Base-by-base conservation (phyloP, 2,113 vertebrate genomes). In the Corythaeola cristata region DNA sequence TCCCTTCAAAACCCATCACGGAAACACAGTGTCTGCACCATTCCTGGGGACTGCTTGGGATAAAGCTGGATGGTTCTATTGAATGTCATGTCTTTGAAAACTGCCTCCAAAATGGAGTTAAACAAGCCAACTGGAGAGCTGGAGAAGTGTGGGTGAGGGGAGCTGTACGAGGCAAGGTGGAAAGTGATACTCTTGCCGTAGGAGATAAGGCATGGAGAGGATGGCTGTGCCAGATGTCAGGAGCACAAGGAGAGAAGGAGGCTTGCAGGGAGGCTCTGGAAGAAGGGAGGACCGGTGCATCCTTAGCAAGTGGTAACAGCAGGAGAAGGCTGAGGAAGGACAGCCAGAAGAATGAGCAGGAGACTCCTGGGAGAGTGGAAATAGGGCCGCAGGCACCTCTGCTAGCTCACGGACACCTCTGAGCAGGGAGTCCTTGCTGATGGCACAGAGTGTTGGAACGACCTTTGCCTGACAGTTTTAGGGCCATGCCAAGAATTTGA, bases 141-240 rank as follows among this genome's bases (percentile, higher is more conserved):
- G 55, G 39, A 13, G 33, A 17, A 47, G 8, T 8, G 26, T 2
- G 1, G 33, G 37, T 39, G 52, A 84, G 56, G 32, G 37, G 11
- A 84, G 73, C 6, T 1, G 0, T 39, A 50, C 0, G 4, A 45
- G 80, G 19, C 0, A 2, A 64, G 68, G 12, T 18, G 5, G 26
- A 35, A 80, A 67, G 20, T 0, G 0, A 24, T 62, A 47, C 5
- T 72, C 15, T 58, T 50, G 45, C 47, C 0, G 0, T 16, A 47
- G 52, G 58, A 75, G 74, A 55, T 45, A 62, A 33, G 32, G 20
- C 32, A 24, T 8, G 32, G 35, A 87, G 39, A 41, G 18, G 55
- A 68, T 12, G 1, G 1, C 9, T 12, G 4, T 41, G 37, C 37
- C 44, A 83, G 49, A 44, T 49, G 18, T 7, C 49, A 39, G 49